Base-by-base conservation (phyloP, 2,888 invertebrate species). In the Creontiades dilutus region DNA sequence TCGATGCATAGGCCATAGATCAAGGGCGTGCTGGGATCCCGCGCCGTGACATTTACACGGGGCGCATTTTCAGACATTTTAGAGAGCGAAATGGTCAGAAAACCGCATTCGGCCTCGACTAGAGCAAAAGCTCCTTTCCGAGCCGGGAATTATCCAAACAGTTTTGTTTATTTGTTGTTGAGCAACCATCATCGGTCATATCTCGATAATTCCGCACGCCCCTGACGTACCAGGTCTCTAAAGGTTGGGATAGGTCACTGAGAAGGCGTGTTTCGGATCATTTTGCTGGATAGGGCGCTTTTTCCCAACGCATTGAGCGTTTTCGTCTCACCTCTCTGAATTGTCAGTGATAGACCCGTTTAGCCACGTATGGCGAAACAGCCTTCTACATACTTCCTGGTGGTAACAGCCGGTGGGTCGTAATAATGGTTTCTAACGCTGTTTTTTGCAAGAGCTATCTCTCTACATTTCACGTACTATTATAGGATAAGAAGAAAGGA, bases 201-300 rank as follows among this genome's bases (percentile, higher is more conserved):
- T 68, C 68, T 23, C 19, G 68, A 23, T 9, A 68, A 68, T 23
- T 27, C 4, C 23, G 13, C 68, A 23, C 68, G 68, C 68, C 68
- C 27, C 3, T 11, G 23, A 12, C 23, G 3, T n/a, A n/a, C 23
- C 68, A 19, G 2, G 68, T 4, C 19, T 68, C 23, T 23, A 23
- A 23, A 68, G 68, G 68, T 68, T 68, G 68, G 68, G 68, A 68
- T 68, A 68, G 68, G 68, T 68, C 68, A 68, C 68, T 23, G 23
- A 68, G 68, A 23, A 68, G 68, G 68, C 68, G 68, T 68, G 27
- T 68, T 68, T 68, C 37, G 37, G 37, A 37, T 37, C 2, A 37
- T 52, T 52, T 52, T 52, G 52, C 3, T 14, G 52, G 52, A 52
- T 13, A 52, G 3, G 5, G 52, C 52, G 37, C 37, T 37, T 37